Base-by-base conservation (phyloP, 2,113 vertebrate species). In the Centropristis striata region DNA sequence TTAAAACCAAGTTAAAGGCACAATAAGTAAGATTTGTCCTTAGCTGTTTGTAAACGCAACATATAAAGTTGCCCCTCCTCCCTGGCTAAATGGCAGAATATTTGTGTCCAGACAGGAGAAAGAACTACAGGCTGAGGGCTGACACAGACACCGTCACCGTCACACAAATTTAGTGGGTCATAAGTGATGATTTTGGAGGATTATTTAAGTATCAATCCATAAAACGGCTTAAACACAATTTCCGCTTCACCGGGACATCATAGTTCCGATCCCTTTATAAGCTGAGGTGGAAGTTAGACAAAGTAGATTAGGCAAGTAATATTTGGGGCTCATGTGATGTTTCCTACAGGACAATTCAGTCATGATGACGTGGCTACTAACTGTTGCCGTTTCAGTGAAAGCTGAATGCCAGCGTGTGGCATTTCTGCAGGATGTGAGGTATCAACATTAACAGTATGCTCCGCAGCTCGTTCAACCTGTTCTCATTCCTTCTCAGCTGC, bases 361-460 rank as follows among this genome's bases (percentile, higher is more conserved):
- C 41, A 60, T 39, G 16, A 13, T 25, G 39, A 44, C 1, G 50
- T 47, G 50, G 57, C 36, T 32, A 5, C 32, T 21, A 32, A 69
- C 18, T 69, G 21, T 21, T 84, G 82, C 44, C 18, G 27, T 51
- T 55, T 59, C 21, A 47, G 61, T 70, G 28, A 53, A 0, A 59
- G 65, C 65, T 53, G 46, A 80, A 67, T 49, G 41, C 25, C 15
- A 85, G 20, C 23, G 42, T 55, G 68, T 67, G 60, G 47, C 41
- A 55, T 80, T 76, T 67, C 65, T 54, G 57, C 50, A 55, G 55
- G 61, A 54, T 58, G 78, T 53, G 53, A 57, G 74, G n/a, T 49
- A 54, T 32, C 37, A 42, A 36, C 12, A 32, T 63, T 12, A 37
- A 53, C 47, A 39, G 75, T 21, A 39, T 50, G 51, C 14, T 21